Evolutionary conservation across 1,140 invertebrate genomes (phyloP).

Genomic region (Acromyrmex heyeri): DNA sequence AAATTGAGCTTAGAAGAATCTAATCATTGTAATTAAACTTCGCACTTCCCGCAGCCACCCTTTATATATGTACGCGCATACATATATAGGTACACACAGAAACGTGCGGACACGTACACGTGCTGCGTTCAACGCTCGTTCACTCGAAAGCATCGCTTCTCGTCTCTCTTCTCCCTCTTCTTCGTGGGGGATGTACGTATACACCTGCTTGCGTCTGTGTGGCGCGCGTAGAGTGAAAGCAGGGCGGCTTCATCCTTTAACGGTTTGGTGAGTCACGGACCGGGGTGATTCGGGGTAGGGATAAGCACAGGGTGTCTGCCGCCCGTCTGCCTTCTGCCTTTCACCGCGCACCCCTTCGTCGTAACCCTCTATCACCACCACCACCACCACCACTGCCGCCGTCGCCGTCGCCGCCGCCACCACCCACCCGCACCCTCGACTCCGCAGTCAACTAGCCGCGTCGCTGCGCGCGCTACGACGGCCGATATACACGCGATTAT

Average conservation of each 20-base stretch:
- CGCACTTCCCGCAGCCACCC: constrained; percentile 10
- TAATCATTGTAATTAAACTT: constrained; percentile 23
- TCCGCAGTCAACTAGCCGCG: constrained; percentile 73
- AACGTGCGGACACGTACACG: neutral
- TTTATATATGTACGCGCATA: constrained; percentile 5
- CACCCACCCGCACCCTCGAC: constrained; percentile 64
- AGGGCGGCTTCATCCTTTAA: constrained; percentile 85
- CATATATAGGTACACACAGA: neutral
- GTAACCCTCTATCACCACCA: constrained; percentile 54
- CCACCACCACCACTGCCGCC: constrained; percentile 22
- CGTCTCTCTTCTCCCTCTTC: neutral
- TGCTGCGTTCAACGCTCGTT: constrained; percentile 48
- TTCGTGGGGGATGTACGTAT: constrained; percentile 20
- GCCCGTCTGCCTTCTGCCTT: constrained; percentile 84
- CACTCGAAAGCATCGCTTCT: constrained; percentile 44
- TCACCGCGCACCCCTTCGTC: constrained; percentile 65
- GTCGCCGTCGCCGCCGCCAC: neutral
- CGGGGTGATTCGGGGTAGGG: constrained; percentile 76
- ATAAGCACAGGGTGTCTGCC: constrained; percentile 85
- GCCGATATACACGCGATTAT: constrained; percentile 36
- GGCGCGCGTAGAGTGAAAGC: constrained; percentile 76
- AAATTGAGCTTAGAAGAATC: constrained; percentile 10
- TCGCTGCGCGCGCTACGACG: constrained; percentile 62
- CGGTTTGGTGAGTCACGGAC: constrained; percentile 85
- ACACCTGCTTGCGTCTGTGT: constrained; percentile 62